phyloP scores from a whole-genome alignment of 2,797 vertebrate genomes.

The Ispidina picta region DNA sequence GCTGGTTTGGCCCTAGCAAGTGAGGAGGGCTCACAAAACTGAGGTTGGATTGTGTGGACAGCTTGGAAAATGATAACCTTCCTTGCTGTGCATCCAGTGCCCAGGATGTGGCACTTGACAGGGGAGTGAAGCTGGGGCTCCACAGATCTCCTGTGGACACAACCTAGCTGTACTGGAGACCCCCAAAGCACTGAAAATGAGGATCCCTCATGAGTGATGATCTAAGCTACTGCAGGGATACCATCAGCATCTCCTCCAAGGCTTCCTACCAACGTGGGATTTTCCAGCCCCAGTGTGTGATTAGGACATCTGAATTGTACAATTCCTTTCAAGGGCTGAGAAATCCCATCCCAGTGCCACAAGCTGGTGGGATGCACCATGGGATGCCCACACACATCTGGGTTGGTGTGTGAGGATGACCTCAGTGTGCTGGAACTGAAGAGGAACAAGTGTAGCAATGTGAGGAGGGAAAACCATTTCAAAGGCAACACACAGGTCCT shows the following conservation, averaged over 20 bases:
- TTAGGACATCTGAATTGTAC: not conserved
- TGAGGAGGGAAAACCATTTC: not conserved
- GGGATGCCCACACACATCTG: accelerated
- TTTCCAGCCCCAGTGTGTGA: not conserved
- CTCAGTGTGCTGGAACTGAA: not conserved
- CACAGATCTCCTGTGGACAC: accelerated
- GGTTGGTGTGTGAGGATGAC: not conserved
- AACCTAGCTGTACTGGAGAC: not conserved
- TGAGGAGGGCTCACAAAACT: not conserved
- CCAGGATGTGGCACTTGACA: not conserved
- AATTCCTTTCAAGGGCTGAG: not conserved
- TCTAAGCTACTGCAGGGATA: not conserved
- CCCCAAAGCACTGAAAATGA: not conserved
- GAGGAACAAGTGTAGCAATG: not conserved
- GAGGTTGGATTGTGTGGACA: not conserved
- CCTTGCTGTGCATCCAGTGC: not conserved
- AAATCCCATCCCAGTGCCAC: accelerated
- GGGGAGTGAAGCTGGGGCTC: not conserved
- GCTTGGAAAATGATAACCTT: not conserved
- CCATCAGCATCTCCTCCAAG: accelerated
- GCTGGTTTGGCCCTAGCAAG: not conserved
- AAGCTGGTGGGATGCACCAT: not conserved
- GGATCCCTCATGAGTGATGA: not conserved
- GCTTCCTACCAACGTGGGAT: accelerated
- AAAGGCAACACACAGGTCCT: not conserved